phyloP scores from a whole-genome alignment of 2,113 vertebrate genomes.

The Columba janthina region DNA sequence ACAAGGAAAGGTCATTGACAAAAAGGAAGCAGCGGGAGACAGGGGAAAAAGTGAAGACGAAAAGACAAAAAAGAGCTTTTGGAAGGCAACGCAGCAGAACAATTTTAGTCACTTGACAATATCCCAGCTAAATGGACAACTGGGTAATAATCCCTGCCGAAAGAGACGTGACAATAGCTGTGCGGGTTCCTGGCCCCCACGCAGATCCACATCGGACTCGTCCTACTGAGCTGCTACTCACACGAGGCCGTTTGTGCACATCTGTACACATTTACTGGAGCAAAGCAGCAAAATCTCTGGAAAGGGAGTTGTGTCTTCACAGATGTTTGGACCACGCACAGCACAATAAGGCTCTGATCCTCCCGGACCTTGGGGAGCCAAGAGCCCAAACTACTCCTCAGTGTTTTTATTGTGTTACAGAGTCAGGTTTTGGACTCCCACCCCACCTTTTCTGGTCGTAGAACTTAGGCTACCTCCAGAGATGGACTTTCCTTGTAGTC shows the following conservation, averaged over 20 bases:
- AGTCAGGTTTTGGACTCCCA: not conserved
- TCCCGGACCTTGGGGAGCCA: not conserved
- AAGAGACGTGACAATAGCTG: not conserved
- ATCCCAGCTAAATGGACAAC: not conserved
- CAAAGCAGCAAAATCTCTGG: not conserved
- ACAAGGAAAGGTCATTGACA: not conserved
- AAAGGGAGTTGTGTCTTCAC: not conserved
- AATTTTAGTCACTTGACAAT: not conserved
- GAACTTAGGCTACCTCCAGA: not conserved
- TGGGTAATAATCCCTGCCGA: not conserved
- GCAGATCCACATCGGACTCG: not conserved
- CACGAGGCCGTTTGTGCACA: not conserved
- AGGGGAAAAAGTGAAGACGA: not conserved
- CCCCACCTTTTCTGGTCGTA: not conserved
- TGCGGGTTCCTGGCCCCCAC: not conserved
- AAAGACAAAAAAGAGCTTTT: not conserved
- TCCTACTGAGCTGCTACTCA: not conserved
- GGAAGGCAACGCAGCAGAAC: not conserved
- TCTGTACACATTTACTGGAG: not conserved
- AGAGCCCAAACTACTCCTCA: not conserved
- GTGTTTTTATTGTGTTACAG: not conserved
- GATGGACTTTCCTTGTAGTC: not conserved
- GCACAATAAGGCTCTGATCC: not conserved
- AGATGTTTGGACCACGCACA: not conserved
- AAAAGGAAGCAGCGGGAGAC: slow-evolving; percentile 19